These are phyloP conservation scores for Sarcophaga carnaria DNA, from an alignment of 2,888 invertebrate genomes.

Conservation along the genomic window DNA sequence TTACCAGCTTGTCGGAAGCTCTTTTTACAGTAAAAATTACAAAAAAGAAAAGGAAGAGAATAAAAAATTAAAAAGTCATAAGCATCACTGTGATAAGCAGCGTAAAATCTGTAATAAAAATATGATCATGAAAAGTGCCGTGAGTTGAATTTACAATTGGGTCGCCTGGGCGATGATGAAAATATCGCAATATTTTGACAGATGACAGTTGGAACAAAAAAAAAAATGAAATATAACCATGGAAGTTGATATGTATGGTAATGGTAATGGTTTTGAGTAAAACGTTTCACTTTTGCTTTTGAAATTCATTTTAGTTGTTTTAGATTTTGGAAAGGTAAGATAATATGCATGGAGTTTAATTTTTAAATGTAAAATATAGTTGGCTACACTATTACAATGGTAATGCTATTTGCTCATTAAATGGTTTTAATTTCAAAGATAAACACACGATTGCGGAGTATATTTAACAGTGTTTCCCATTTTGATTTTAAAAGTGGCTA, in stretches of 20 bases:
- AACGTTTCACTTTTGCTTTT: background rate
- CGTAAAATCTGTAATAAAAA: background rate
- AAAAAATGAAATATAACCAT: background rate
- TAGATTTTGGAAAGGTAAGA: too few species aligned
- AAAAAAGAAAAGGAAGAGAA: background rate
- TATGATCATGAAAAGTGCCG: background rate
- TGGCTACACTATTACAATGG: too few species aligned
- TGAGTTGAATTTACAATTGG: slow-evolving; percentile 33
- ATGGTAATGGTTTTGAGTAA: background rate
- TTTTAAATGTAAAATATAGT: too few species aligned
- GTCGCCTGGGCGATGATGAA: slow-evolving; percentile 33
- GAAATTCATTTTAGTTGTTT: too few species aligned
- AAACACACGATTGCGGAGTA: too few species aligned
- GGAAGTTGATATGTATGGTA: background rate
- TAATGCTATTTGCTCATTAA: too few species aligned
- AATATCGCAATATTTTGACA: slow-evolving; percentile 42
- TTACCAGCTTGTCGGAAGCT: slow-evolving; percentile 57
- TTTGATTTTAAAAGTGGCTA: too few species aligned
- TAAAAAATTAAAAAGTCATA: slow-evolving; percentile 19
- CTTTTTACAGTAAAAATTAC: background rate
- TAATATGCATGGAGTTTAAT: too few species aligned
- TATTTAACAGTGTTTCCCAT: too few species aligned
- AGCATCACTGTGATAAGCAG: slow-evolving; percentile 16
- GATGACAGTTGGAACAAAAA: background rate
- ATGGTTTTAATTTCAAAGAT: too few species aligned